Conservation (phyloP, 2,888 invertebrate species). For the Drosophila stalkeri region DNA sequence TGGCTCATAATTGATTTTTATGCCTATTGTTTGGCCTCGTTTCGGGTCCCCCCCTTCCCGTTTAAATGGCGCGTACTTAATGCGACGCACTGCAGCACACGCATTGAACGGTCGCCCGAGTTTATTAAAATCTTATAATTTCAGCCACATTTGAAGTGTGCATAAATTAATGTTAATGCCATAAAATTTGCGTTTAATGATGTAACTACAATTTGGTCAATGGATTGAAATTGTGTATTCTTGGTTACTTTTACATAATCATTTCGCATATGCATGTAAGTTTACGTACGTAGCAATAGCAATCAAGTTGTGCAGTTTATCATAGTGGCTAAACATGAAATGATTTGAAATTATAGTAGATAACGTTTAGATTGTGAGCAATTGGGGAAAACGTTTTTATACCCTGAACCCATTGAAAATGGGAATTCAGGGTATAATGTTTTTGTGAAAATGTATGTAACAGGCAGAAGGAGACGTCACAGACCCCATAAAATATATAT, state of each 20-base stretch:
- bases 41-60: slow-evolving; percentile 32
- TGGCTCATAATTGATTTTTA: slow-evolving; percentile 81
- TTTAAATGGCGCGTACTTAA: slow-evolving; percentile 73
- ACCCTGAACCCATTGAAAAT: too few relatives aligned
- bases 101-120: not conserved
- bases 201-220: slow-evolving; percentile 42
- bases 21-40: slow-evolving; percentile 71
- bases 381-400: too few relatives aligned
- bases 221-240: slow-evolving; percentile 1
- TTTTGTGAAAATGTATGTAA: too few relatives aligned
- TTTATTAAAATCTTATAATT: slow-evolving; percentile 78
- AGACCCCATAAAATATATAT: too few relatives aligned
- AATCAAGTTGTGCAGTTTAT: not conserved
- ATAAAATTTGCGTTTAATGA: slow-evolving; percentile 63
- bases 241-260: slow-evolving; percentile 18
- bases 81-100: slow-evolving; percentile 67
- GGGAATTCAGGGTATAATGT: too few relatives aligned
- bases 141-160: slow-evolving; percentile 67
- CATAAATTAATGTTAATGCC: slow-evolving; percentile 70
- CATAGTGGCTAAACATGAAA: not conserved
- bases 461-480: too few relatives aligned
- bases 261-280: not conserved
- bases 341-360: not conserved
- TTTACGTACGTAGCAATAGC: not conserved
- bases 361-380: not conserved